Percentiles rank a stretch among this genome's conserved stretches.
Conservation (phyloP, 2,888 invertebrate species). For the Xanthia icteritia region DNA sequence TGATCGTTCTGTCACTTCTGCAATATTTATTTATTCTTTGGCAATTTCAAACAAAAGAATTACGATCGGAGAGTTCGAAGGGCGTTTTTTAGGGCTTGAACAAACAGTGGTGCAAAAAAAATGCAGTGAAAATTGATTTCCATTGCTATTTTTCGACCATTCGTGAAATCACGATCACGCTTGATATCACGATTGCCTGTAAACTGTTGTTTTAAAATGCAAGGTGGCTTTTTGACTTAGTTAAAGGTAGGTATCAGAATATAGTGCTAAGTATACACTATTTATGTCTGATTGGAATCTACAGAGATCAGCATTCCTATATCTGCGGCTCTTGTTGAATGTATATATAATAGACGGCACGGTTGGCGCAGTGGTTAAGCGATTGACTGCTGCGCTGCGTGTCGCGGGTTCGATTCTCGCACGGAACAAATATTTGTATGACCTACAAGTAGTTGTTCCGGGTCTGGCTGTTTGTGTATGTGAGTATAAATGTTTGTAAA, state of each 20-base stretch:
- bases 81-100: background rate
- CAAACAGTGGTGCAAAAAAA: background rate
- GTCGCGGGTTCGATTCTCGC: too few relatives aligned
- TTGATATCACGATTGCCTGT: background rate
- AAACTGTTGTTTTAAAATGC: background rate
- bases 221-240: background rate
- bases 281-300: background rate
- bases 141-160: background rate
- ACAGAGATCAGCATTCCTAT: background rate
- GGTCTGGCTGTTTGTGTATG: too few relatives aligned
- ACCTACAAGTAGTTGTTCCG: too few relatives aligned
- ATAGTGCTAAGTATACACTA: background rate
- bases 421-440: too few relatives aligned
- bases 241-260: background rate
- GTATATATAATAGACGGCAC: too few relatives aligned
- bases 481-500: too few relatives aligned
- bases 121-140: background rate
- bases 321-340: background rate
- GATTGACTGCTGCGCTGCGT: too few relatives aligned
- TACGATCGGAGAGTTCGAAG: background rate
- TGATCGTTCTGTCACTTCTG: slow-evolving; percentile 28
- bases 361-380: too few relatives aligned
- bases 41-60: slow-evolving; percentile 49
- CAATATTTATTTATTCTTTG: slow-evolving; percentile 46
- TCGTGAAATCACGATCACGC: background rate